Evolutionary conservation across 2,113 vertebrate genomes (phyloP).

Genomic region (mouse (Mus musculus)): GRCm39 chr7:27831001-27831500

Average conservation of each 20-base stretch:
- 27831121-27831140: conserved; percentile 60
- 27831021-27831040: conserved; percentile 87
- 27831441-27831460: neutral
- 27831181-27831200: neutral
- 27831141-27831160: conserved; percentile 78
- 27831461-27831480: too few relatives aligned
- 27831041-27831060: neutral
- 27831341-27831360: neutral
- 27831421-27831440: neutral
- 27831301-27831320: neutral
- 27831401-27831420: neutral
- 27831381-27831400: neutral
- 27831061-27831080: conserved; percentile 72
- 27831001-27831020: conserved; percentile 93
- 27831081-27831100: conserved; percentile 63
- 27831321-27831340: too few relatives aligned
- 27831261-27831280: too few relatives aligned
- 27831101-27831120: neutral
- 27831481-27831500: neutral
- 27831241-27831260: neutral
- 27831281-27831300: neutral
- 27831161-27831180: neutral
- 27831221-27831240: neutral
- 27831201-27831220: neutral
- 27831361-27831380: neutral